Evolutionary conservation across 2,797 vertebrate genomes (phyloP).

Genomic region (Muscicapa comitata): DNA sequence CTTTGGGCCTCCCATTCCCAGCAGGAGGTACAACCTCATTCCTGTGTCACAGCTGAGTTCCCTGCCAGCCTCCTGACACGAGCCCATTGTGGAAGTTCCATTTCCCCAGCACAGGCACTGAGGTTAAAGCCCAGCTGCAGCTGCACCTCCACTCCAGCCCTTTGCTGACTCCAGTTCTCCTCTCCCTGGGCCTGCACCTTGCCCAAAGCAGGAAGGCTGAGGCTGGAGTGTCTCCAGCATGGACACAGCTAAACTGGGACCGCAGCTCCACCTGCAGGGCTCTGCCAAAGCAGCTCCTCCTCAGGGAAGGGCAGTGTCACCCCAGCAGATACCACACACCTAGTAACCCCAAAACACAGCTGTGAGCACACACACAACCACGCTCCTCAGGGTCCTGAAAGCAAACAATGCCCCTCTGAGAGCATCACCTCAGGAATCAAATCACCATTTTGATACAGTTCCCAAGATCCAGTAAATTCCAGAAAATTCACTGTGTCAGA

Average conservation of each 20-base stretch:
- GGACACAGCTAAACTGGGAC: not conserved
- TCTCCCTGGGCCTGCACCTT: not conserved
- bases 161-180: not conserved
- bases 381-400: not conserved
- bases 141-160: not conserved
- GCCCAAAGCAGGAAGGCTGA: accelerated
- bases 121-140: not conserved
- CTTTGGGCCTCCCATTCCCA: not conserved
- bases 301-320: not conserved
- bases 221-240: not conserved
- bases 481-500: not conserved
- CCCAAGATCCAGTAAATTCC: not conserved
- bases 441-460: not conserved
- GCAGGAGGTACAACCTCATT: not conserved
- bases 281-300: not conserved
- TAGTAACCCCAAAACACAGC: not conserved
- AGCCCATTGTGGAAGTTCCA: accelerated
- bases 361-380: not conserved
- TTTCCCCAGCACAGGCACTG: not conserved
- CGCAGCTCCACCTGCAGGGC: slow-evolving; percentile 59
- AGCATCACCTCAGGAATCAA: not conserved
- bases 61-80: accelerated
- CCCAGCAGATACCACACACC: not conserved
- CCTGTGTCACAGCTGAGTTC: not conserved
- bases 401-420: not conserved